These are phyloP conservation scores for Xenopus petersii DNA, from an alignment of 2,797 vertebrate species.

Conservation along the genomic window DNA sequence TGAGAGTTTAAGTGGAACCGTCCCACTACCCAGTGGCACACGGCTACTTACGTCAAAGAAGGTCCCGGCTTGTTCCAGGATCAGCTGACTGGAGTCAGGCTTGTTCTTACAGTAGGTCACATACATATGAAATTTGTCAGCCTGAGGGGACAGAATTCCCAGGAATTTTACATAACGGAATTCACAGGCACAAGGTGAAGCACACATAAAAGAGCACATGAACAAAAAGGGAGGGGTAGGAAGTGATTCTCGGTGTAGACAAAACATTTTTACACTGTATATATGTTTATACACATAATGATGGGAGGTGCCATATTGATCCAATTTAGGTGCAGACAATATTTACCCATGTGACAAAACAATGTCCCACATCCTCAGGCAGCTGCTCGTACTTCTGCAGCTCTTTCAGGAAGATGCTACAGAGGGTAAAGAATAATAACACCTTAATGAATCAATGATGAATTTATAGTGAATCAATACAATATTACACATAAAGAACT, in stretches of 20 bases:
- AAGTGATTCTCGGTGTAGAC: no score
- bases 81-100: constrained; percentile 95
- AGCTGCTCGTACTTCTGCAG: constrained; percentile 97
- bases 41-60: constrained; percentile 91
- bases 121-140: constrained; percentile 98
- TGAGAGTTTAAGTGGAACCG: not conserved
- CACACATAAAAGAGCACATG: no score
- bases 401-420: constrained; percentile 95
- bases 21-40: not conserved
- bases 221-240: no score
- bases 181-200: no score
- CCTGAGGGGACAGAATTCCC: constrained; percentile 65
- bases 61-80: constrained; percentile 89
- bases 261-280: no score
- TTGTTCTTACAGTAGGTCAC: constrained; percentile 99
- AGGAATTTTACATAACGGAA: no score
- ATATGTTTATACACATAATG: no score
- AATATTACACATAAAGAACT: no score
- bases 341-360: constrained; percentile 97
- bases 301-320: no score
- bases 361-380: constrained; percentile 95
- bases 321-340: no score
- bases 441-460: no score
- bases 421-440: constrained; percentile 50
- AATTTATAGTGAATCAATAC: no score